Base-by-base conservation (phyloP, 2,113 vertebrate genomes). In the Pitta sordida region DNA sequence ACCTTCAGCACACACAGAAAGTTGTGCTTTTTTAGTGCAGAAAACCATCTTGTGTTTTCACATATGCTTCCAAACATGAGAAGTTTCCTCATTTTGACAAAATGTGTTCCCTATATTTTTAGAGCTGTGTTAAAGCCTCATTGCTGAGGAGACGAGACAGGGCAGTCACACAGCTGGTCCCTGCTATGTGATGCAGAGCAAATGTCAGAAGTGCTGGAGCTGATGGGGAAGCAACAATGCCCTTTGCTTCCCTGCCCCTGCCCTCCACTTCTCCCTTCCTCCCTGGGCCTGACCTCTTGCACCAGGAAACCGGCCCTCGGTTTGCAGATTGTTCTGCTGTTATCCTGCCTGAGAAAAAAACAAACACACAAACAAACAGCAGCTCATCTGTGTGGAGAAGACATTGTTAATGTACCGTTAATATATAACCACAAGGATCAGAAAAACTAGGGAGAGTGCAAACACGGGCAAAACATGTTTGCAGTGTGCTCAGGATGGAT, bases 401-500 rank as follows among this genome's bases (percentile, higher is more conserved):
- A 46, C n/a, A n/a, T n/a, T n/a, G n/a, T n/a, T n/a, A n/a, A n/a
- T n/a, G n/a, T 8, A 46, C 43, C 5, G 0, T 29, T 80, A 37
- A 68, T 46, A 13, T 5, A 21, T 21, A 80, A 62, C 71, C 48
- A 18, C 0, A 1, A 88, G 70, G 86, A 74, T 69, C 41, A 56
- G 67, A 32, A 83, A 76, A 70, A 13, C 3, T 34, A 75, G 58
- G 4, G 77, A 81, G 74, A 87, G 79, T 13, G 60, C 90, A 85
- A 95, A 29, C 37, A 20, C 23, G n/a, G 69, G 88, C 83, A 44
- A 37, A 83, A 7, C 88, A 75, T 64, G 86, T 83, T 95, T 96
- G 94, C 94, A 97, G 95, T 68, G 94, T 95, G 79, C 24, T 86
- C 75, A 75, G 86, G 63, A 29, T 81, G 91, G 88, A 97, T 98